Base-by-base conservation (phyloP, 53 echinoderm and acorn worm genomes). In the Actinopyga echinites region DNA sequence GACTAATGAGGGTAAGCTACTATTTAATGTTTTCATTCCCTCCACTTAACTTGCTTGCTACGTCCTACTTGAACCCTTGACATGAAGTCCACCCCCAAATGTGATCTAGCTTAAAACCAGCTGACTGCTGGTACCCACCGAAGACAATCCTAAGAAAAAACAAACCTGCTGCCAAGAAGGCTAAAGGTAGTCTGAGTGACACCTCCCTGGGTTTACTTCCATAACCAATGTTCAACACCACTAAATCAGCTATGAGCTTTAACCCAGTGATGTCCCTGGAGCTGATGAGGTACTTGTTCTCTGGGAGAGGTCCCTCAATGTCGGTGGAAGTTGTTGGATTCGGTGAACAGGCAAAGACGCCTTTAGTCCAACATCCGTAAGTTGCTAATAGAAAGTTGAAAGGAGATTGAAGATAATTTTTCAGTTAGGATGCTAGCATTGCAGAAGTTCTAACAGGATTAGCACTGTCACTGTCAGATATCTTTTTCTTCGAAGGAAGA, bases 221-320 rank as follows among this genome's bases (percentile, higher is more conserved):
- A 87, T 94, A 96, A 86, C 97, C 92, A 74, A 92, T 83, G 71
- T 93, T 96, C 58, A 96, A 80, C 0, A 92, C 92, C 19, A 94
- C 89, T 35, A 94, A 65, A 74, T 93, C 84, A 54, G 90, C 92
- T 42, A 87, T 83, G 53, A 96, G 86, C 36, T 86, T 85, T 74
- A 96, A 56, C 21, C 89, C 86, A 43, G 86, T 32, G 56, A 96
- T 86, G 56, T 96, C 97, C 36, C 85, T 74, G n/a, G 75, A 84
- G n/a, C 85, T 85, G 10, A 96, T 84, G 80, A 87, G 88, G 65
- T 85, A 96, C n/a, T 80, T 69, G 22, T 69, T 74, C 56, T 88
- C 90, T 26, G 73, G 49, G 52, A 88, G 84, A 44, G 78, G 82
- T n/a, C 89, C 83, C 23, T 88, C 92, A 62, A 84, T 83, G 24